These are phyloP conservation scores for Perca schrenkii DNA, from an alignment of 2,113 vertebrate species.

Conservation along the genomic window DNA sequence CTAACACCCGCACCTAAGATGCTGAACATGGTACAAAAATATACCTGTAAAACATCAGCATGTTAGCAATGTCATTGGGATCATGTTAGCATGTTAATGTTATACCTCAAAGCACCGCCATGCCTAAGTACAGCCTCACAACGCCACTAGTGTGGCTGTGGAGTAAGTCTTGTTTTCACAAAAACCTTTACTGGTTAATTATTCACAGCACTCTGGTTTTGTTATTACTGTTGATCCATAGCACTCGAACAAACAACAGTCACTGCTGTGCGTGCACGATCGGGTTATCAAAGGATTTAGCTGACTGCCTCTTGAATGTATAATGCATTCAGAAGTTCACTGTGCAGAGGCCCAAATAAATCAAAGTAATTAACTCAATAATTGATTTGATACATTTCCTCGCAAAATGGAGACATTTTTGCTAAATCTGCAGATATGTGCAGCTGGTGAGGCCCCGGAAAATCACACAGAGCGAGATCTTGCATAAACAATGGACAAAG, in stretches of 20 bases:
- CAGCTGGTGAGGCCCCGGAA: constrained; percentile 39
- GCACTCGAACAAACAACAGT: constrained; percentile 8
- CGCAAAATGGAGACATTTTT: constrained; percentile 70
- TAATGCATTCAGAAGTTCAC: constrained; percentile 58
- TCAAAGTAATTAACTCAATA: constrained; percentile 80
- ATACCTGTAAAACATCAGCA: background rate
- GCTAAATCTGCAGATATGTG: constrained; percentile 66
- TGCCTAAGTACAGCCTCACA: background rate
- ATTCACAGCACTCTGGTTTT: constrained; percentile 48
- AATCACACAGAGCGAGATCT: constrained; percentile 51
- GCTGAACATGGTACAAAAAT: background rate
- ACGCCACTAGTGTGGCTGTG: background rate
- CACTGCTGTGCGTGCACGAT: constrained; percentile 37
- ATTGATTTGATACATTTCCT: constrained; percentile 76
- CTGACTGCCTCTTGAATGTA: constrained; percentile 59
- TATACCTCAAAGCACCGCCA: no score
- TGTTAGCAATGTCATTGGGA: background rate
- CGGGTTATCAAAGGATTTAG: constrained; percentile 57
- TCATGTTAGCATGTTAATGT: background rate
- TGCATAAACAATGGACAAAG: constrained; percentile 60
- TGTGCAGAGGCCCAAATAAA: constrained; percentile 72
- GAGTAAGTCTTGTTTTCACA: background rate
- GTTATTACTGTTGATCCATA: constrained; percentile 62
- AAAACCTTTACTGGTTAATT: constrained; percentile 28
- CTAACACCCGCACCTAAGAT: background rate